Evolutionary conservation across 2,797 vertebrate species (phyloP).

Genomic region (Xiphorhynchus erythropygius): DNA sequence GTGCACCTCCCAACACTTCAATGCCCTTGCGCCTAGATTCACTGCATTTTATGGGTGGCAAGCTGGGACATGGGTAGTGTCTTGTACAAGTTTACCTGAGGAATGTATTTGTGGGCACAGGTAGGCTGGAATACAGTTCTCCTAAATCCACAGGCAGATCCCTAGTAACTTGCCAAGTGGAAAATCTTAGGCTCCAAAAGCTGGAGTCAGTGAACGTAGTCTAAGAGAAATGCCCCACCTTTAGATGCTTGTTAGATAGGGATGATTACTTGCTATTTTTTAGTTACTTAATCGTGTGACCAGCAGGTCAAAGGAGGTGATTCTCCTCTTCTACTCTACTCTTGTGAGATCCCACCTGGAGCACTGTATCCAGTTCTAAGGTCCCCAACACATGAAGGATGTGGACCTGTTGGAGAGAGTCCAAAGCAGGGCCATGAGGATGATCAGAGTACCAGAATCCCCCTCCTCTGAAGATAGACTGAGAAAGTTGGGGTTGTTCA

Average conservation of each 20-base stretch:
- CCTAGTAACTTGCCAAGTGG: not conserved
- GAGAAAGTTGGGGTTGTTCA: not conserved
- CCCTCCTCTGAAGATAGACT: not conserved
- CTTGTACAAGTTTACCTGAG: not conserved
- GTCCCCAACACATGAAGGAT: not conserved
- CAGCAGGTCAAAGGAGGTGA: not conserved
- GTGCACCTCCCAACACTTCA: not conserved
- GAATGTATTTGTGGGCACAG: not conserved
- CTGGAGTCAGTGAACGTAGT: not conserved
- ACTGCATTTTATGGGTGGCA: not conserved
- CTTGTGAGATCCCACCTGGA: not conserved
- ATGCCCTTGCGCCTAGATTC: not conserved
- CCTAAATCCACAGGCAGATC: not conserved
- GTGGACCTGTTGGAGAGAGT: not conserved
- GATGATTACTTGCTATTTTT: not conserved
- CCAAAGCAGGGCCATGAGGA: not conserved
- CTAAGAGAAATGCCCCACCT: not conserved
- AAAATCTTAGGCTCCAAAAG: not conserved
- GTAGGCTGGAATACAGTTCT: not conserved
- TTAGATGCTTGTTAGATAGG: not conserved
- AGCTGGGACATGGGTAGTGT: not conserved
- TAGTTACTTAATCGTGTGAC: not conserved
- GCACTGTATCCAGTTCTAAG: not conserved
- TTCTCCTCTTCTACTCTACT: not conserved
- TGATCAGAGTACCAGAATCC: not conserved